These are phyloP conservation scores for Lepisosteus oculatus DNA, from an alignment of 2,113 vertebrate species.

Conservation along the genomic window DNA sequence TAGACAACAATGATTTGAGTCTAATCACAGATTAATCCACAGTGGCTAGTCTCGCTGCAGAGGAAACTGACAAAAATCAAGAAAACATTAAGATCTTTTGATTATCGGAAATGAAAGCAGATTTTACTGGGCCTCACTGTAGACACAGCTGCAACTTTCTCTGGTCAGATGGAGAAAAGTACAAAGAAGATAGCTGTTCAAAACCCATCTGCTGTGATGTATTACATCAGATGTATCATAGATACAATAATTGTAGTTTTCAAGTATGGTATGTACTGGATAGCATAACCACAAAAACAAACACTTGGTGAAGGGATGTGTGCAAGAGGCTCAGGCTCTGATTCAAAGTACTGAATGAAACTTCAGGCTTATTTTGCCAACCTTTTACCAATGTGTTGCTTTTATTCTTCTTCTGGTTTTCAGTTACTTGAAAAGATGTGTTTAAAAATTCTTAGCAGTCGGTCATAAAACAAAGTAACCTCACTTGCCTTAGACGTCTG, in stretches of 20 bases:
- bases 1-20: not conserved
- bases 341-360: no score
- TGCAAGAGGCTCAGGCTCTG: no score
- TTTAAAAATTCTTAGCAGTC: no score
- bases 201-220: not conserved
- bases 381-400: no score
- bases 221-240: not conserved
- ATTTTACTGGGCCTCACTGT: conserved; percentile 1
- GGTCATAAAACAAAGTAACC: no score
- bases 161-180: not conserved
- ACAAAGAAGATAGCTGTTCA: not conserved
- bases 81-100: not conserved
- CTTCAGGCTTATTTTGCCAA: no score
- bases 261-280: not conserved
- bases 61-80: not conserved
- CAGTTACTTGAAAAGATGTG: no score
- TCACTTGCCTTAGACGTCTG: no score
- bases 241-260: not conserved
- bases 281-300: not conserved
- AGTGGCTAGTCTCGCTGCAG: not conserved
- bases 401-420: no score
- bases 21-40: not conserved
- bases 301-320: not conserved
- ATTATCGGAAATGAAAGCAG: conserved; percentile 2
- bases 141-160: conserved; percentile 14